These are phyloP conservation scores for Venturia canescens DNA, from an alignment of 1,140 invertebrate genomes.

Conservation along the genomic window DNA sequence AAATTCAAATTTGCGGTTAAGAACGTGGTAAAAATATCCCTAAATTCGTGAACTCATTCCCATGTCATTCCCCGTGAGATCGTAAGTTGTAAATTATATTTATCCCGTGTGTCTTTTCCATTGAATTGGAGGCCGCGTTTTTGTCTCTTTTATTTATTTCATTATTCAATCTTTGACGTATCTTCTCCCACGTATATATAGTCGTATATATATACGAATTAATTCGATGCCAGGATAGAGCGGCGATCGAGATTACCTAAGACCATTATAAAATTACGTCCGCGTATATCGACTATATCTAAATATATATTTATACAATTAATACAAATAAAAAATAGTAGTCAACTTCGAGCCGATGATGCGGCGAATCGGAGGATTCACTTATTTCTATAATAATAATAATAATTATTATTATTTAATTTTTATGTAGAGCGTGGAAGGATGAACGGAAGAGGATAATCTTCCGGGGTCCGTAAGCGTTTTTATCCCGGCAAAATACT, in stretches of 20 bases:
- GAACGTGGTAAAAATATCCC: no score
- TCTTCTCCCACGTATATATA: neutral
- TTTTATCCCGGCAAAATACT: constrained; percentile 19
- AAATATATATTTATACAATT: constrained; percentile 34
- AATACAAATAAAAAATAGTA: constrained; percentile 36
- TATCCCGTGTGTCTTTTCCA: neutral
- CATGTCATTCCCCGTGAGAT: no score
- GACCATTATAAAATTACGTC: constrained; percentile 23
- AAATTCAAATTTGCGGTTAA: neutral
- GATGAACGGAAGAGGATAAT: constrained; percentile 26
- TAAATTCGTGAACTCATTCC: no score
- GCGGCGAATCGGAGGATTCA: constrained; percentile 13
- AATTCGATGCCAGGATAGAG: neutral
- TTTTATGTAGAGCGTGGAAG: constrained; percentile 26
- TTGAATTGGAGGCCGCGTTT: neutral
- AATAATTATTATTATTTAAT: neutral
- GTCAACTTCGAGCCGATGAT: constrained; percentile 32
- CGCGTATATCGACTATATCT: constrained; percentile 28
- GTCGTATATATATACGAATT: neutral
- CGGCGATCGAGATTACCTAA: neutral
- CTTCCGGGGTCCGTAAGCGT: constrained; percentile 37
- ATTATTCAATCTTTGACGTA: neutral
- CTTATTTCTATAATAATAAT: neutral
- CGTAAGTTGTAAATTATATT: neutral
- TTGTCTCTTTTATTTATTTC: neutral